These are phyloP conservation scores for Megathymus violae DNA, from an alignment of 1,140 invertebrate species.

Conservation along the genomic window DNA sequence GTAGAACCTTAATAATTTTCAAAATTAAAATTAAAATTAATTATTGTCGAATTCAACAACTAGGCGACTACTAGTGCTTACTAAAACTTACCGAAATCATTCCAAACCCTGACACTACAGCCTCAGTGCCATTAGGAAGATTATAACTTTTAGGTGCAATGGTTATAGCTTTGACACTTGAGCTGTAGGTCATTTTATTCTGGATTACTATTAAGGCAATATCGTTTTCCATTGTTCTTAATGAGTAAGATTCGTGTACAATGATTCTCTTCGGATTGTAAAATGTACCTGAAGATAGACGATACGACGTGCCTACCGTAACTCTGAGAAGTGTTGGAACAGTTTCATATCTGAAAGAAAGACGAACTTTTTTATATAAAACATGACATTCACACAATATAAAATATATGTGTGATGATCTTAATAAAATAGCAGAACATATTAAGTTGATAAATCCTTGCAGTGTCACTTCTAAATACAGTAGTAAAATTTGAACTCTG, in stretches of 20 bases:
- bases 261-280: conserved; percentile 55
- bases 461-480: too few species aligned
- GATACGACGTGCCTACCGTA: conserved; percentile 58
- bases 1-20: too few species aligned
- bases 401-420: too few species aligned
- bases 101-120: conserved; percentile 75
- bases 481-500: too few species aligned
- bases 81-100: conserved; percentile 62
- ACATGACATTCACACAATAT: too few species aligned
- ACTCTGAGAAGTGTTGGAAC: conserved; percentile 52
- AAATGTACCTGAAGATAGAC: conserved; percentile 55
- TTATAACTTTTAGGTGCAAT: conserved; percentile 45
- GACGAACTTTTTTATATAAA: too few species aligned
- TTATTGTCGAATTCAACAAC: too few species aligned
- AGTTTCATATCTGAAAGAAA: conserved; percentile 53
- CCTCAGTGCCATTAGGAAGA: conserved; percentile 54
- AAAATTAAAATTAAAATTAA: too few species aligned
- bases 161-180: conserved; percentile 45
- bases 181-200: conserved; percentile 52
- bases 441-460: too few species aligned
- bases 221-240: conserved; percentile 60
- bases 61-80: too few species aligned
- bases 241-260: conserved; percentile 57
- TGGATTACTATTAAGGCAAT: conserved; percentile 57
- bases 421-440: too few species aligned